Evolutionary conservation across 1,140 invertebrate species (phyloP).

Genomic region (Drosophila sechellia): DNA sequence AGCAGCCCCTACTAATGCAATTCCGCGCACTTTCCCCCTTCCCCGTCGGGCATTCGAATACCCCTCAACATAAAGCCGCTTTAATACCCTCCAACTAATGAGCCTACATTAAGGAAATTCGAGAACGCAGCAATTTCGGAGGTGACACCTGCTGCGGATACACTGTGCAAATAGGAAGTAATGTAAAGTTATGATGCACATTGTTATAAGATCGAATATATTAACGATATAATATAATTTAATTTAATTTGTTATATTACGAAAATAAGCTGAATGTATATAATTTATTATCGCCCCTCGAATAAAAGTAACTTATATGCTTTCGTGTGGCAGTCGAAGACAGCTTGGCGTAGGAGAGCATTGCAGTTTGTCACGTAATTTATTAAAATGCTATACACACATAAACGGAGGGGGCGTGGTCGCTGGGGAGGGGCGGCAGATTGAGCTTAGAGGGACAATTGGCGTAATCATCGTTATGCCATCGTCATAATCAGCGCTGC

Average conservation of each 20-base stretch:
- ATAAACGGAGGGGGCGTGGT: constrained; percentile 24
- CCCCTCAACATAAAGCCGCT: constrained; percentile 62
- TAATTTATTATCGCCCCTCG: background rate
- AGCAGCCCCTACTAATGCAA: constrained; percentile 23
- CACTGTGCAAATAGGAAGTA: background rate
- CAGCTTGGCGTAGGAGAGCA: constrained; percentile 22
- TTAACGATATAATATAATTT: background rate
- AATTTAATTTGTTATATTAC: too few relatives aligned
- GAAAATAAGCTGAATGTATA: too few relatives aligned
- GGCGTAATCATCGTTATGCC: constrained; percentile 78
- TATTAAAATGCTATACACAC: constrained; percentile 76
- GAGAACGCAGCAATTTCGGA: constrained; percentile 52
- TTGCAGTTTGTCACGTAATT: constrained; percentile 82
- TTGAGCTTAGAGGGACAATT: constrained; percentile 63
- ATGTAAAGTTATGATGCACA: too few relatives aligned
- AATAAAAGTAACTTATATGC: background rate
- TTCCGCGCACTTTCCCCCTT: constrained; percentile 2
- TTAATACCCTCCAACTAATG: constrained; percentile 77
- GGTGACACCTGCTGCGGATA: constrained; percentile 63
- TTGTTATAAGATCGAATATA: too few relatives aligned
- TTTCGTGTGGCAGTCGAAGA: constrained; percentile 9
- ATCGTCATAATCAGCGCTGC: constrained; percentile 75
- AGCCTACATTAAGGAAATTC: constrained; percentile 79
- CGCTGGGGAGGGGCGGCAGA: background rate
- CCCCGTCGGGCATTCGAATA: background rate